phyloP scores from a whole-genome alignment of 2,888 invertebrate species.

The Drosophila vallismaia region DNA sequence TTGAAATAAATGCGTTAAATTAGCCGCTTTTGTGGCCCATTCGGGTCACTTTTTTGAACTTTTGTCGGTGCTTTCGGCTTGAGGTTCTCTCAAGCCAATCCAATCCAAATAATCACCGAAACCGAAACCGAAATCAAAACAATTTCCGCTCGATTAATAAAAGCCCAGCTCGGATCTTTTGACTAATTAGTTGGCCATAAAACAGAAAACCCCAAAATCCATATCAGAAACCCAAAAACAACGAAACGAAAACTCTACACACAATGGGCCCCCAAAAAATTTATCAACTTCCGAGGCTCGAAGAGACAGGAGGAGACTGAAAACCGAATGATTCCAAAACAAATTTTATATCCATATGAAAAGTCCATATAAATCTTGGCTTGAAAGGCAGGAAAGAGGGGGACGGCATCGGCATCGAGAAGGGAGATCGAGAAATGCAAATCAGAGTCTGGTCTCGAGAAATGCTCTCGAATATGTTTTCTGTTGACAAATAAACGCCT shows the following conservation, averaged over 20 bases:
- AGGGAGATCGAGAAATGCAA: slow-evolving; percentile 57
- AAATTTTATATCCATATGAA: slow-evolving; percentile 12
- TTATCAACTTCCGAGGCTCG: slow-evolving; percentile 68
- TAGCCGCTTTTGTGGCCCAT: slow-evolving; percentile 72
- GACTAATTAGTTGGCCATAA: slow-evolving; percentile 67
- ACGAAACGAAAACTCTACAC: slow-evolving; percentile 46
- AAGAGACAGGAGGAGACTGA: neutral
- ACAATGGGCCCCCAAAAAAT: slow-evolving; percentile 40
- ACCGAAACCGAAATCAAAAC: slow-evolving; percentile 60
- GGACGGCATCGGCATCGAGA: too few species aligned
- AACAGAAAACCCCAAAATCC: slow-evolving; percentile 4
- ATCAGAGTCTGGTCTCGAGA: slow-evolving; percentile 57
- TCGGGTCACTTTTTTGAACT: slow-evolving; percentile 37
- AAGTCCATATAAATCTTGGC: slow-evolving; percentile 71
- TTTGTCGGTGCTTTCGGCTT: slow-evolving; percentile 3
- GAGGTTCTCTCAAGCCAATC: slow-evolving; percentile 21
- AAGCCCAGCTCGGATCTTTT: slow-evolving; percentile 38
- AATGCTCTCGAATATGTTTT: slow-evolving; percentile 67
- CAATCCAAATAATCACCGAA: slow-evolving; percentile 19
- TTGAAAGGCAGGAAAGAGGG: neutral
- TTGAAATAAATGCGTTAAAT: slow-evolving; percentile 78
- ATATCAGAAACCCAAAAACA: neutral
- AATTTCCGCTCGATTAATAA: slow-evolving; percentile 75
- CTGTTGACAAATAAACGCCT: slow-evolving; percentile 78
- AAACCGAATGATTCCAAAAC: slow-evolving; percentile 22